These are phyloP conservation scores for Pangasius krempfi DNA, from an alignment of 2,797 vertebrate species.

Conservation along the genomic window DNA sequence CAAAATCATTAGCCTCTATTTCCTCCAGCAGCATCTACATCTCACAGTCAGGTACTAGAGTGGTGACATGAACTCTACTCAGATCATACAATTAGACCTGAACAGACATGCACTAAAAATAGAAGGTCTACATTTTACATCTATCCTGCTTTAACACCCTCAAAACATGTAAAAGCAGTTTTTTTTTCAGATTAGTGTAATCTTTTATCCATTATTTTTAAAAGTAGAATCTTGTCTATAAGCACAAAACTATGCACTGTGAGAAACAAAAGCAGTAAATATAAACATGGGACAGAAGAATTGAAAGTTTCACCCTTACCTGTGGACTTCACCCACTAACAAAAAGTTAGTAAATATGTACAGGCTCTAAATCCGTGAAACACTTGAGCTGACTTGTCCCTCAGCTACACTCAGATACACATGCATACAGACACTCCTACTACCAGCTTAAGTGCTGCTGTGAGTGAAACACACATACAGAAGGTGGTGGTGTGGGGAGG, in stretches of 20 bases:
- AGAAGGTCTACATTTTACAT: not conserved
- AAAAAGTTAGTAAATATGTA: not conserved
- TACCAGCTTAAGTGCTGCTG: conserved; percentile 55
- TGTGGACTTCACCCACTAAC: not conserved
- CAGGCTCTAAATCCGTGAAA: conserved; percentile 22
- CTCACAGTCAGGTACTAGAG: not conserved
- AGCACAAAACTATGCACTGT: not conserved
- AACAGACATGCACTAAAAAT: not conserved
- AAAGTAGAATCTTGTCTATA: not conserved
- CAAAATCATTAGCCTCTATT: not conserved
- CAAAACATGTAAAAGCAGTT: not conserved
- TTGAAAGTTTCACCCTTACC: conserved; percentile 29
- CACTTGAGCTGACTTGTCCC: conserved; percentile 57
- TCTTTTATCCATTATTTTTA: not conserved
- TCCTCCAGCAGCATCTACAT: conserved; percentile 5
- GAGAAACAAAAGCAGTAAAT: not conserved
- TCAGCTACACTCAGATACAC: conserved; percentile 54
- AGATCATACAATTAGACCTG: not conserved
- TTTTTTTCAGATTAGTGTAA: not conserved
- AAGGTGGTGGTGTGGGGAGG: conserved; percentile 58
- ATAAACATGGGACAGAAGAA: not conserved
- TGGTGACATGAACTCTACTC: not conserved
- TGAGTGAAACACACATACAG: conserved; percentile 49
- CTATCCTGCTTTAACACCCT: not conserved
- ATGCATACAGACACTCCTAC: conserved; percentile 63